These are phyloP conservation scores for Zootermopsis nevadensis DNA, from an alignment of 2,888 invertebrate species.

Conservation along the genomic window DNA sequence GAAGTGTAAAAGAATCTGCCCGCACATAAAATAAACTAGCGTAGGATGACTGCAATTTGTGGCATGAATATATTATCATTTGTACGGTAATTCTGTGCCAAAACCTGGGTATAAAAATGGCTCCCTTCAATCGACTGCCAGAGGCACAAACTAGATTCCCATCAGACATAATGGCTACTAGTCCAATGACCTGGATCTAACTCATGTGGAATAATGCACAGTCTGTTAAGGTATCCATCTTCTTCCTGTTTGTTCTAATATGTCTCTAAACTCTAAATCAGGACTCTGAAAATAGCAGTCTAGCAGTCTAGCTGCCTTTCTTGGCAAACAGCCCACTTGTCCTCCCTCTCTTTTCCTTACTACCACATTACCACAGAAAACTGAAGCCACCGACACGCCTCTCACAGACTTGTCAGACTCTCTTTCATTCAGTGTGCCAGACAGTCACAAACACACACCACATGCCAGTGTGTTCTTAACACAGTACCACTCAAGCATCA, in stretches of 20 bases:
- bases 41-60: too few species aligned
- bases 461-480: too few species aligned
- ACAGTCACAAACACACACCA: too few species aligned
- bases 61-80: too few species aligned
- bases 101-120: background rate
- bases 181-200: background rate
- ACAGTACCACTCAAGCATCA: too few species aligned
- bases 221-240: constrained; percentile 10
- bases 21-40: too few species aligned
- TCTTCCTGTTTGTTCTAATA: background rate
- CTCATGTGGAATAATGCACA: constrained; percentile 23
- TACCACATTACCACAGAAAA: background rate
- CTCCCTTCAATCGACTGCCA: background rate
- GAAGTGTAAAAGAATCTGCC: too few species aligned
- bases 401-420: background rate
- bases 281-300: constrained; percentile 29
- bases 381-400: constrained; percentile 2
- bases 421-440: background rate
- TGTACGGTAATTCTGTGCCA: too few species aligned
- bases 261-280: constrained; percentile 13
- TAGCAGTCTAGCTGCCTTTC: constrained; percentile 21
- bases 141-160: background rate
- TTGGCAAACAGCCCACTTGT: constrained; percentile 16
- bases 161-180: background rate
- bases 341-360: background rate